These are phyloP conservation scores for Marronus borbonicus DNA, from an alignment of 2,888 invertebrate species.

Conservation along the genomic window DNA sequence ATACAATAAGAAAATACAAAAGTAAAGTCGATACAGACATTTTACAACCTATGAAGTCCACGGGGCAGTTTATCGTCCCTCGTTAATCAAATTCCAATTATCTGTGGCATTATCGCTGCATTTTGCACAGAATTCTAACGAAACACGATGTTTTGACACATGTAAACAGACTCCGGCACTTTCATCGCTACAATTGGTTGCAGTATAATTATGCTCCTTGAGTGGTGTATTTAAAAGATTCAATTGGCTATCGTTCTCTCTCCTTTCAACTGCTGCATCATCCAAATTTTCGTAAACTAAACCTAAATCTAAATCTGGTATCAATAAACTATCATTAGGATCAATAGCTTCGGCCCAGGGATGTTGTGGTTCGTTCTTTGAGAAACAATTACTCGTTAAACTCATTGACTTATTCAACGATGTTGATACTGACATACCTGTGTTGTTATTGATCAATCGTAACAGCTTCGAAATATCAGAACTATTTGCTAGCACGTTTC, in stretches of 20 bases:
- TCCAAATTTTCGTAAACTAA: constrained; percentile 32
- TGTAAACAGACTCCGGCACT: constrained; percentile 75
- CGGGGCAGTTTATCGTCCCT: constrained; percentile 51
- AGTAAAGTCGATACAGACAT: constrained; percentile 63
- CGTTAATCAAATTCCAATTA: constrained; percentile 59
- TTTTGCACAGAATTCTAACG: constrained; percentile 74
- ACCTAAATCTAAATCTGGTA: constrained; percentile 43
- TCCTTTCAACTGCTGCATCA: constrained; percentile 20
- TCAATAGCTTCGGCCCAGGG: constrained; percentile 56
- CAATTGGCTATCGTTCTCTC: not conserved
- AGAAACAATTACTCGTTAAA: constrained; percentile 56
- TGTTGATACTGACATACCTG: constrained; percentile 67
- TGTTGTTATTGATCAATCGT: constrained; percentile 68
- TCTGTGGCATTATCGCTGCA: constrained; percentile 72
- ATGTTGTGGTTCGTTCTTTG: constrained; percentile 52
- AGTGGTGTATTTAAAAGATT: constrained; percentile 29
- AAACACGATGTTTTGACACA: constrained; percentile 73
- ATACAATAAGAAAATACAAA: constrained; percentile 49
- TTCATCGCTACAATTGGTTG: constrained; percentile 58
- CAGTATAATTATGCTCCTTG: constrained; percentile 64
- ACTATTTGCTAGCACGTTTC: constrained; percentile 73
- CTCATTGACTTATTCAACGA: constrained; percentile 62
- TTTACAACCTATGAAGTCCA: constrained; percentile 56
- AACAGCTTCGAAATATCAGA: constrained; percentile 72
- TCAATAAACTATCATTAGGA: constrained; percentile 39